Base-by-base conservation (phyloP, 2,797 vertebrate species). In the Oreochromis grahami region DNA sequence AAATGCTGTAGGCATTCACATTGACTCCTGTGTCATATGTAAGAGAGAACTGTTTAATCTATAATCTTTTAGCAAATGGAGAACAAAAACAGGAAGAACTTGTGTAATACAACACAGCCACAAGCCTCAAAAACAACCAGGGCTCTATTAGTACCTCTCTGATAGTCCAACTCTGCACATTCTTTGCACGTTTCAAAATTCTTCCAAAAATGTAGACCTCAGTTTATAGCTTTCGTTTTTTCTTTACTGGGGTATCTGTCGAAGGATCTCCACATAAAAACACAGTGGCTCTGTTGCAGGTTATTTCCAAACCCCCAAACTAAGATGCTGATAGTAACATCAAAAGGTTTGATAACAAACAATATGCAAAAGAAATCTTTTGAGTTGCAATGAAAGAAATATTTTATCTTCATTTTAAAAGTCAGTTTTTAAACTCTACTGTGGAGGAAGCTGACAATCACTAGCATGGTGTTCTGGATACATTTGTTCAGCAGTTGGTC, bases 61-160 rank as follows among this genome's bases (percentile, higher is more conserved):
- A 74, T 34, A 50, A 74, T 50, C 17, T 74, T 74, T 74, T 32
- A 8, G 70, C 26, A 34, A 50, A 74, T 19, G 43, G 15, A 2
- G 43, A 74, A 74, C 26, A 74, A 74, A 48, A 74, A 74, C 68
- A 74, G 68, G 68, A 74, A 74, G 68, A 12, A 19, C 68, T 50
- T 74, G 41, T 19, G 26, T 74, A 74, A 74, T 14, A 34, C 45
- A 34, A 50, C 17, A 74, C 8, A 32, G 7, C 70, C 70, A 34
- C 70, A 74, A 74, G 70, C 70, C 45, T 74, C 45, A 74, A 74
- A 74, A 74, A n/a, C 45, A 74, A n/a, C 70, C 45, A 74, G 45
- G 7, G 11, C 26, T 50, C 45, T 50, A 51, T 50, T 74, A 74
- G 70, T 19, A 50, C 11, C 17, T 32, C 45, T 74, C 45, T 34